Percentiles rank a stretch among this genome's conserved stretches.
These are phyloP conservation scores for Myiagra hebetior DNA, from an alignment of 2,113 vertebrate species.

Conservation along the genomic window DNA sequence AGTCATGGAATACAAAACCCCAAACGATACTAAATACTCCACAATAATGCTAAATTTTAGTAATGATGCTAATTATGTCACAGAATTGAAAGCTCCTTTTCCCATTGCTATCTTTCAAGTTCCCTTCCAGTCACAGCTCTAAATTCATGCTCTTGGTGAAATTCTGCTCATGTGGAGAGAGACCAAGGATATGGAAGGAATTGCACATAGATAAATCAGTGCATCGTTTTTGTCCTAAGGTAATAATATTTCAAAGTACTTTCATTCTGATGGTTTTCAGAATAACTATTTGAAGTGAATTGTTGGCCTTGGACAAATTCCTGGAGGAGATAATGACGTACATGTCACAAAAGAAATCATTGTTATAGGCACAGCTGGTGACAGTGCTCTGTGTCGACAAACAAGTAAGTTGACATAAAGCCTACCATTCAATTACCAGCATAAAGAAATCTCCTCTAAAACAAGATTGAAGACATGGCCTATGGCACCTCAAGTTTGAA, in stretches of 20 bases:
- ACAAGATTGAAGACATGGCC: slow-evolving; percentile 12
- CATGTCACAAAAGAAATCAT: slow-evolving; percentile 46
- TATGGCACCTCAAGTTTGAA: slow-evolving; percentile 22
- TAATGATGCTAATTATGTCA: not conserved
- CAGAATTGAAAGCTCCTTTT: not conserved
- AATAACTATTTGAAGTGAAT: slow-evolving; percentile 43
- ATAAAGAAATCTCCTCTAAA: slow-evolving; percentile 45
- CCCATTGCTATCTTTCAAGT: not conserved
- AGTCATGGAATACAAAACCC: not conserved
- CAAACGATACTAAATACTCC: not conserved
- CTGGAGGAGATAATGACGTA: slow-evolving; percentile 4
- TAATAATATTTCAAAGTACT: slow-evolving; percentile 39
- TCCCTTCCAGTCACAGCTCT: not conserved
- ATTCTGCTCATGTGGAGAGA: not conserved
- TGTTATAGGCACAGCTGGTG: slow-evolving; percentile 6
- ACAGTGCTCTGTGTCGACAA: not conserved
- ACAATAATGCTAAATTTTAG: not conserved
- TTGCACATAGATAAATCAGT: not conserved
- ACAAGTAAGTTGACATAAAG: slow-evolving; percentile 29
- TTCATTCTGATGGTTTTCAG: slow-evolving; percentile 39
- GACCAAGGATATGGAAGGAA: not conserved
- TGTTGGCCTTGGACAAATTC: slow-evolving; percentile 51
- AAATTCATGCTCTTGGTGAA: not conserved
- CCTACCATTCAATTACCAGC: slow-evolving; percentile 32
- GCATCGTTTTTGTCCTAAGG: slow-evolving; percentile 21